These are phyloP conservation scores for Helicoverpa zea DNA, from an alignment of 1,140 invertebrate species.

Conservation along the genomic window DNA sequence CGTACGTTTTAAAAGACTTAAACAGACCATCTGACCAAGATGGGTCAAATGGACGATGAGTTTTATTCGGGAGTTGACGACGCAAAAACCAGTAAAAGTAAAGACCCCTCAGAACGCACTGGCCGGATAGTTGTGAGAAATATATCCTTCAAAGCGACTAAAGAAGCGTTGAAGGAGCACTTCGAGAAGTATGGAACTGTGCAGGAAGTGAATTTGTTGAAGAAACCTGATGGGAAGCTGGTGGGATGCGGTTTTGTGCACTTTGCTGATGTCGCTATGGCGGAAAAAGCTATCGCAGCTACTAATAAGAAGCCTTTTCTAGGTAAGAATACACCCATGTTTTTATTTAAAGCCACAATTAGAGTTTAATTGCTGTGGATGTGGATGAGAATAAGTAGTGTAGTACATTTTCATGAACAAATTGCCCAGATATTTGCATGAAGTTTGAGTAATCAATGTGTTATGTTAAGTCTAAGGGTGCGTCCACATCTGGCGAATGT, in stretches of 20 bases:
- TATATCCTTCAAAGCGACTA: slow-evolving; percentile 87
- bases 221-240: slow-evolving; percentile 89
- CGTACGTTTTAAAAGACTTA: background rate
- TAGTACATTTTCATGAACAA: no score
- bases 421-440: no score
- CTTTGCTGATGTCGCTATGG: slow-evolving; percentile 88
- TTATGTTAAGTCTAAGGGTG: no score
- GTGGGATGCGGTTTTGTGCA: slow-evolving; percentile 91
- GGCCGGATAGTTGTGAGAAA: slow-evolving; percentile 75
- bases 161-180: slow-evolving; percentile 87
- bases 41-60: slow-evolving; percentile 37
- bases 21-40: background rate
- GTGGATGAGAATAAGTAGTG: no score
- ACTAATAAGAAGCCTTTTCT: slow-evolving; percentile 80
- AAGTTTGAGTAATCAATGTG: no score
- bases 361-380: no score
- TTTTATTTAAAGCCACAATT: background rate
- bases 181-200: slow-evolving; percentile 89
- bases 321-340: slow-evolving; percentile 54
- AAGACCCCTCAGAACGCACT: slow-evolving; percentile 59
- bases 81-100: slow-evolving; percentile 56
- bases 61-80: slow-evolving; percentile 32
- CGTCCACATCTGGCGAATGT: no score
- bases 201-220: slow-evolving; percentile 89
- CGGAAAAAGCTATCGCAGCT: slow-evolving; percentile 88